Percentiles rank a stretch among this genome's conserved stretches.
Conservation (phyloP, 2,113 vertebrate genomes). For the Phocoena sinus region DNA sequence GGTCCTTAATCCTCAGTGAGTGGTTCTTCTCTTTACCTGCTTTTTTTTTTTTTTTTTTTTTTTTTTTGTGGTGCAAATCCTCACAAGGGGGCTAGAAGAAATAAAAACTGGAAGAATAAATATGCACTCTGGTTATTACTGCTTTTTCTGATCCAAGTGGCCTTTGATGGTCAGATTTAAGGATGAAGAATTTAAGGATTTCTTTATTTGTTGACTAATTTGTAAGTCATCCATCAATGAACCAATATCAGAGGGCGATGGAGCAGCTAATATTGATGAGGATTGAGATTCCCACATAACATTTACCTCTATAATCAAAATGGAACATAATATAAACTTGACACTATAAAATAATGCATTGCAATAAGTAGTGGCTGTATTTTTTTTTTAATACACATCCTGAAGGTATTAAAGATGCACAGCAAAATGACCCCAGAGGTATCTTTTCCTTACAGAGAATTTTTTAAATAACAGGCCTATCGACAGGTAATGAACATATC, state of each 20-base stretch:
- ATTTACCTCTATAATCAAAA: neutral
- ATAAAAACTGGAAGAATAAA: neutral
- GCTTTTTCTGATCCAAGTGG: neutral
- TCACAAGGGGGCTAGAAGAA: neutral
- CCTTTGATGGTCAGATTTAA: neutral
- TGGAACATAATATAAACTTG: neutral
- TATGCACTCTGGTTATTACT: neutral
- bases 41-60: neutral
- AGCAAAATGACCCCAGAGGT: neutral
- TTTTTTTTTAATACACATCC: neutral
- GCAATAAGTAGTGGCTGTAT: neutral
- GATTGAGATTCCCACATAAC: neutral
- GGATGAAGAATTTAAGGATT: neutral
- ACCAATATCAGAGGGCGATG: neutral
- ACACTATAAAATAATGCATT: neutral
- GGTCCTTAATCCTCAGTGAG: neutral
- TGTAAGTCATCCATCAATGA: neutral
- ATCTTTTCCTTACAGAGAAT: neutral
- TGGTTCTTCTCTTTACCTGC: neutral
- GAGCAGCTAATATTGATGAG: neutral
- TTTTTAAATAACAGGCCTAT: neutral
- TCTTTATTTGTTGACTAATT: neutral
- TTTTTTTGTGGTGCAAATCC: neutral
- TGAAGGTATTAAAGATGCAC: neutral
- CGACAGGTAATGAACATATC: neutral